These are phyloP conservation scores for Nothura maculosa DNA, from an alignment of 2,797 vertebrate species.

Conservation along the genomic window DNA sequence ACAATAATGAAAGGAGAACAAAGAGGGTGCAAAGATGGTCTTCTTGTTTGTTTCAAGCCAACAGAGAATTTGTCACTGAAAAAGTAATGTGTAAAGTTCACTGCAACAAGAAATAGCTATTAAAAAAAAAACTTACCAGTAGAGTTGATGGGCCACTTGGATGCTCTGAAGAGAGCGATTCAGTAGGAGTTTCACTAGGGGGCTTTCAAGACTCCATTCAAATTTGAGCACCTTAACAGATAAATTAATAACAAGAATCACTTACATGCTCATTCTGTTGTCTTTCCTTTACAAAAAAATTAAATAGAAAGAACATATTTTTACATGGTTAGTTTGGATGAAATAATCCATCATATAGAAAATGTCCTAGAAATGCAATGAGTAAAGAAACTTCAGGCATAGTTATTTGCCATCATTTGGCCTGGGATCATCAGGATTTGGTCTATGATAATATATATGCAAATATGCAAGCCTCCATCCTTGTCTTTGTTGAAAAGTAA, in stretches of 20 bases:
- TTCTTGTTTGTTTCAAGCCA: background rate
- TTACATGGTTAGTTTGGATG: background rate
- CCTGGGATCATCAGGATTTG: background rate
- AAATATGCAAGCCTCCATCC: background rate
- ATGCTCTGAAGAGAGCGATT: slow-evolving; percentile 85
- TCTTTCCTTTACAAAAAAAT: background rate
- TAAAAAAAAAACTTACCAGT: slow-evolving; percentile 83
- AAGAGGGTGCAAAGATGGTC: fast-evolving
- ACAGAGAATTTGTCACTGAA: background rate
- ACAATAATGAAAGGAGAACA: background rate
- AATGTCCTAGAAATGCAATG: background rate
- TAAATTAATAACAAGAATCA: background rate
- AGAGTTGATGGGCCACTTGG: slow-evolving; percentile 87
- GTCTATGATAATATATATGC: background rate
- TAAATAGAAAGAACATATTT: background rate
- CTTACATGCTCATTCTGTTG: background rate
- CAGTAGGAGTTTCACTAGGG: slow-evolving; percentile 87
- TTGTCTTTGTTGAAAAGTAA: background rate
- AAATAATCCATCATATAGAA: background rate
- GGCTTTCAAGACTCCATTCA: slow-evolving; percentile 89
- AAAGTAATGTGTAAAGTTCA: background rate
- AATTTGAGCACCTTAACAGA: slow-evolving; percentile 86
- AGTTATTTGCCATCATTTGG: background rate
- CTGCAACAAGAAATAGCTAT: fast-evolving
- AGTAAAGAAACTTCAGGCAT: background rate